Evolutionary conservation across 2,113 vertebrate genomes (phyloP).

Genomic region (Tachuris rubrigastra): DNA sequence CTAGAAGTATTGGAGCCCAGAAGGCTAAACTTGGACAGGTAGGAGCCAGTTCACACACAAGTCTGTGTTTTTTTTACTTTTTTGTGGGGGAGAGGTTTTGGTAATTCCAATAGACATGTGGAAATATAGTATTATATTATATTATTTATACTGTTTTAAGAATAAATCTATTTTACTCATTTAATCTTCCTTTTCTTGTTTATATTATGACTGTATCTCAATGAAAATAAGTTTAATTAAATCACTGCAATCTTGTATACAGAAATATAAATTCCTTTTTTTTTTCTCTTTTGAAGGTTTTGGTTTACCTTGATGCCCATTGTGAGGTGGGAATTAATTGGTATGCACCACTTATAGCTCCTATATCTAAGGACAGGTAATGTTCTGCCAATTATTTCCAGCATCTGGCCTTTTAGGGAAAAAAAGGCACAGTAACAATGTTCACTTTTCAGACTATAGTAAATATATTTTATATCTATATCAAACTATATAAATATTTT

Average conservation of each 20-base stretch:
- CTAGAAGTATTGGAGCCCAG: conserved; percentile 93
- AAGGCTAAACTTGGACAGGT: conserved; percentile 95
- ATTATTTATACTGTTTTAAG: not conserved
- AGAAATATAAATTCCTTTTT: not conserved
- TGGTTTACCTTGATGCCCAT: conserved; percentile 97
- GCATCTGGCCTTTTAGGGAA: not conserved
- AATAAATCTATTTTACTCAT: not conserved
- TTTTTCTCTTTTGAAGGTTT: conserved; percentile 81
- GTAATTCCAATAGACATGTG: not conserved
- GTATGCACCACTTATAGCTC: conserved; percentile 93
- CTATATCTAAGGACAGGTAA: conserved; percentile 98
- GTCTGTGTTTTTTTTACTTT: not conserved
- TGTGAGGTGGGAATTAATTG: conserved; percentile 97
- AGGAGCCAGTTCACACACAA: not conserved
- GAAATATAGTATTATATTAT: not conserved
- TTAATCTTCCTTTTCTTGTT: not conserved
- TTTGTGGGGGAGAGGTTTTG: fast-evolving
- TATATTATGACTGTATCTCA: not conserved
- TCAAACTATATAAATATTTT: not conserved
- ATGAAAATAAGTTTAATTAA: not conserved
- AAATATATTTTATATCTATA: not conserved
- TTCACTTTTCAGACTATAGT: not conserved
- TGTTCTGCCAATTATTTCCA: not conserved
- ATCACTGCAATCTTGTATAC: not conserved
- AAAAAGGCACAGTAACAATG: not conserved